Conservation (phyloP, 2,888 invertebrate species). For the Rhabditoides inermis region DNA sequence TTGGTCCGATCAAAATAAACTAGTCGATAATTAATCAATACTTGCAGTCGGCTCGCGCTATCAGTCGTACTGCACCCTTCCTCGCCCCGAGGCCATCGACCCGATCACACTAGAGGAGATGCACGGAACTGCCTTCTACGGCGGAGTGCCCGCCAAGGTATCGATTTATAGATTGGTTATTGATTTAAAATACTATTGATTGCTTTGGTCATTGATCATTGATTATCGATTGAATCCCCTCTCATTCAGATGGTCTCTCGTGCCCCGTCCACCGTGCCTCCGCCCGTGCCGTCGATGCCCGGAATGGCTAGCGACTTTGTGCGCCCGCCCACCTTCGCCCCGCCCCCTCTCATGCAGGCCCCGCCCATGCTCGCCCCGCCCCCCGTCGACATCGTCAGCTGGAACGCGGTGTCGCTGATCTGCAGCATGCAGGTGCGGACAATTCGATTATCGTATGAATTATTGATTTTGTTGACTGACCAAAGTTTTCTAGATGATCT, state of each 20-base stretch:
- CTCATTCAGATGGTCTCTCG: conserved; percentile 5
- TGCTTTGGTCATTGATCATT: too few species aligned
- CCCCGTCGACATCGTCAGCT: not conserved
- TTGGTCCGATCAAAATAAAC: too few species aligned
- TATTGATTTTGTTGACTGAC: not conserved
- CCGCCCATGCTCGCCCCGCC: conserved; percentile 1
- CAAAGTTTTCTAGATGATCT: conserved; percentile 3
- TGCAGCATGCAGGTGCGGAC: not conserved
- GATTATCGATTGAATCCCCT: too few species aligned
- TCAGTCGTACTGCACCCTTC: conserved; percentile 36
- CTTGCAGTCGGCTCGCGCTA: conserved; percentile 24
- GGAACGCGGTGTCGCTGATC: not conserved
- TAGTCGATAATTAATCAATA: too few species aligned
- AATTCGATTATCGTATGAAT: not conserved
- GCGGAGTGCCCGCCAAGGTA: not conserved
- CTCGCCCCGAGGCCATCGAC: conserved; percentile 30
- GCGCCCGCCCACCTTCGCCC: conserved; percentile 3
- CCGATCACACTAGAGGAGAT: conserved; percentile 8
- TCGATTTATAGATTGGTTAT: too few species aligned
- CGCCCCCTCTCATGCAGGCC: not conserved
- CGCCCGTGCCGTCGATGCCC: too few species aligned
- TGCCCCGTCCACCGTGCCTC: conserved; percentile 9
- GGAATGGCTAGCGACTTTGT: conserved; percentile 7
- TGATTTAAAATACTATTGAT: too few species aligned
- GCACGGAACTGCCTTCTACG: not conserved